Conservation (phyloP, 2,888 invertebrate genomes). For the Tenthredo distinguenda region DNA sequence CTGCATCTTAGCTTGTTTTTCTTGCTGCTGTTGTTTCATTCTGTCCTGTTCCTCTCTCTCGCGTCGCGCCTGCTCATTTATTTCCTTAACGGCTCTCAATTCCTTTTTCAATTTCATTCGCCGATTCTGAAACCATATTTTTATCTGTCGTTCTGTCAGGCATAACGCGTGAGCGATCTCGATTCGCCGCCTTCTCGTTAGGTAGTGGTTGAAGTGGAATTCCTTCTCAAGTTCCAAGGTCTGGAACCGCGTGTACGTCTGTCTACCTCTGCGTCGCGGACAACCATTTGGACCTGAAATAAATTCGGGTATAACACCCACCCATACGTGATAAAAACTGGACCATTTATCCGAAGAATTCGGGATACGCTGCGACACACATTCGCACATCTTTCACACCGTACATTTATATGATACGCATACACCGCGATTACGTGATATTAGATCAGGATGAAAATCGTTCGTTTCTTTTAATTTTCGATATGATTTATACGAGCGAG, state of each 20-base stretch:
- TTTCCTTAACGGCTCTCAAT: conserved; percentile 95
- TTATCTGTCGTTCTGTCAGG: conserved; percentile 97
- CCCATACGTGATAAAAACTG: neutral
- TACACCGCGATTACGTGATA: neutral
- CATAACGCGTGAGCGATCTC: conserved; percentile 98
- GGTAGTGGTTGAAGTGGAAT: conserved; percentile 98
- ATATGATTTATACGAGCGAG: neutral
- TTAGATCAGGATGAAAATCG: neutral
- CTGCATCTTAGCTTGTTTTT: conserved; percentile 90
- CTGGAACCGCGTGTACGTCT: conserved; percentile 99
- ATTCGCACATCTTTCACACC: conserved; percentile 29
- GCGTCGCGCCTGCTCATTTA: conserved; percentile 95
- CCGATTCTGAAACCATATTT: conserved; percentile 98
- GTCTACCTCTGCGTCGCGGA: conserved; percentile 95
- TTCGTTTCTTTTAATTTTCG: neutral
- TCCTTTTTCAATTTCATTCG: conserved; percentile 99
- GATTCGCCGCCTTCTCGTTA: conserved; percentile 96
- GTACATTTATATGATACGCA: neutral
- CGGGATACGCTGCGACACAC: neutral
- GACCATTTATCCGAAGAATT: neutral
- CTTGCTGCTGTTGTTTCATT: conserved; percentile 94
- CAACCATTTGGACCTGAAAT: conserved; percentile 96
- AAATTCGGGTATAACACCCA: neutral
- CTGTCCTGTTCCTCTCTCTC: conserved; percentile 95
- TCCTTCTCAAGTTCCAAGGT: conserved; percentile 98